Base-by-base conservation (phyloP, 2,888 invertebrate genomes). In the Thecophora atra region DNA sequence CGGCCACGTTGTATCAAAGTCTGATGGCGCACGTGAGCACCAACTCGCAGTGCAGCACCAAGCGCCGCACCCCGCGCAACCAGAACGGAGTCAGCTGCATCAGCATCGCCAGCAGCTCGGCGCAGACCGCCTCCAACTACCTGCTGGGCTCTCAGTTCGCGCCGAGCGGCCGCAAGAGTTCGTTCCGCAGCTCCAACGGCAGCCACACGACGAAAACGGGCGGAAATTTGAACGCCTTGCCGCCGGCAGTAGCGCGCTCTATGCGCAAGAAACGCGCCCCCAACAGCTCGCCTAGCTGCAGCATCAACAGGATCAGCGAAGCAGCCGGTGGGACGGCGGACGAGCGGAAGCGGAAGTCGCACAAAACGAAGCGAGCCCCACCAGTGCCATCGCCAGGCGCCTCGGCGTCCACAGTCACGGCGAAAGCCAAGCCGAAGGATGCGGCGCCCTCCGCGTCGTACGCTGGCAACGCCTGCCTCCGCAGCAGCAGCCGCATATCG, bases 1-100 rank as follows among this genome's bases (percentile, higher is more conserved):
- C 96, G 17, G 96, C 96, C 63, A 96, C 95, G 76, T 88, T 96
- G 78, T 96, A 96, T 87, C 94, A 95, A 87, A 94, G 94, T 47
- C 88, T 96, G 71, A 92, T 96, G 88, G 91, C 94, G 74, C 93
- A 93, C 82, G 93, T 94, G 89, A 91, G 91, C 84, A 88, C 89
- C 63, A 85, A 80, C 64, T 83, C 84, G 7, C 80, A 84, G 52
- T 79, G 84, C n/a, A 86, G 81, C 73, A 83, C 84, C 13, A 85
- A 83, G 72, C 79, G 85, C 6, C 91, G 89, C 80, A 91, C 89
- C 79, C 90, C 89, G 26, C 92, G 89, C 82, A 94, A 90, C 82
- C 89, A 88, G 84, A 92, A 94, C 78, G 94, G 94, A 28, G 89
- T 94, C 21, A 93, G 93, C 77, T 93, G 94, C 70, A 90, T 93